Evolutionary conservation across 2,113 vertebrate genomes (phyloP), one percentile per base, ranked within the genome.

Genomic region (Takifugu flavidus): DNA sequence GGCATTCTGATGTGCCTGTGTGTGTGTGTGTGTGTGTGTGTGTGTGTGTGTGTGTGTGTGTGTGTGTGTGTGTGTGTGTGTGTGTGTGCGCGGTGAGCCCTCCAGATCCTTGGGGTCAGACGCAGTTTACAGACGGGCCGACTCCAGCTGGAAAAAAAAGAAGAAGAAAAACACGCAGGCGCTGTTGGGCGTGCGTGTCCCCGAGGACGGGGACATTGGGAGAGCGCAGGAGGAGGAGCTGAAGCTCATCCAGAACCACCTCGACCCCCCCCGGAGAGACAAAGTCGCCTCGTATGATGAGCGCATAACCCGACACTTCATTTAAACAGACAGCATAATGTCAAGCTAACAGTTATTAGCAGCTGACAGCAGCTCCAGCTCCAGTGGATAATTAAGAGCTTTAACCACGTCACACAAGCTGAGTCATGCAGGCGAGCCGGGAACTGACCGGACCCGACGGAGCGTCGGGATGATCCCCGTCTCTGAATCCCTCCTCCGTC

Each of bases 51-150:
- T 54, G 56, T 56, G 57, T 28, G 60, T n/a, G n/a, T n/a, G n/a
- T n/a, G n/a, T n/a, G n/a, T n/a, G n/a, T n/a, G n/a, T n/a, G n/a
- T n/a, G n/a, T n/a, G n/a, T n/a, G n/a, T n/a, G n/a, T 62, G 20
- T 58, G 58, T 51, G 50, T 49, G 56, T 64, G 55, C 57, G 49
- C 44, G 59, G 49, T n/a, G 61, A 53, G 53, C 62, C 58, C 59
- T 56, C 57, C 53, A 64, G 71, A 75, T 62, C 74, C 66, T 34
- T 2, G 11, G 56, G 79, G 82, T 88, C 79, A 87, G 56, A 64
- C 66, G 65, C 67, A 84, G 81, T 87, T 85, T 81, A 83, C 77
- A 84, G 87, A 88, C 77, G 49, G 44, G 65, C 66, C n/a, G 80
- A 79, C 84, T 89, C 78, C 73, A 64, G 66, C 62, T 66, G 43